These are phyloP conservation scores for Albula glossodonta DNA, from an alignment of 2,113 vertebrate genomes.

Conservation along the genomic window DNA sequence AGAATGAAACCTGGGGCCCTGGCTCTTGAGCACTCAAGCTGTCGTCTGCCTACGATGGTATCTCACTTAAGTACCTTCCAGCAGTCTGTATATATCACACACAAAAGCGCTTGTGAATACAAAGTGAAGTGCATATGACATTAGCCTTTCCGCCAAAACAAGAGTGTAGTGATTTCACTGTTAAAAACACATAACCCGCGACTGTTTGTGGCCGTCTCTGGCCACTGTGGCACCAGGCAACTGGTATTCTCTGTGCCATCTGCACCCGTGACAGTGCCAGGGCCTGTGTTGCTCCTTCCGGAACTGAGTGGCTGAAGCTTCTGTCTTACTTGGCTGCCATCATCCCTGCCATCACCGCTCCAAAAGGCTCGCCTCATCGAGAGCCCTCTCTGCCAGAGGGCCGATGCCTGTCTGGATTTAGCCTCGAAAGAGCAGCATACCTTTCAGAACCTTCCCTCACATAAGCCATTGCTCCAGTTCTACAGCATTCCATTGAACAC, in stretches of 20 bases:
- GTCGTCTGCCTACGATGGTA: background rate
- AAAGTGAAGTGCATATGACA: background rate
- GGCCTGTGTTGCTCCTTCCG: background rate
- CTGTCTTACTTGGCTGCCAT: background rate
- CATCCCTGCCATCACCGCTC: background rate
- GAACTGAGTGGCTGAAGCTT: background rate
- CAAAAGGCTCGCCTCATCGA: background rate
- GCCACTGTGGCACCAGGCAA: background rate
- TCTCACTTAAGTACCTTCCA: background rate
- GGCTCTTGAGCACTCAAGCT: background rate
- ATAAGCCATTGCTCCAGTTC: background rate
- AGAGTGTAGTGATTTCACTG: too few relatives aligned
- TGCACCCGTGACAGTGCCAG: background rate
- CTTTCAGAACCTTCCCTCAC: background rate
- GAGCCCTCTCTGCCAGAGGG: background rate
- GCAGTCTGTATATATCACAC: background rate
- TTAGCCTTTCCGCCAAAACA: background rate
- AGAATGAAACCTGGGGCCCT: background rate
- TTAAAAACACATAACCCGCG: too few relatives aligned
- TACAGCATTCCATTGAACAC: background rate
- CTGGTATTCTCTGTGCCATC: background rate
- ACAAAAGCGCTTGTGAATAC: background rate
- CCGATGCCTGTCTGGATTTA: too few relatives aligned
- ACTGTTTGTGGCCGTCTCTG: background rate
- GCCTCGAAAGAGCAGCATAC: background rate